These are phyloP conservation scores for Dolichopus griseipennis DNA, from an alignment of 2,888 invertebrate genomes.

Conservation along the genomic window DNA sequence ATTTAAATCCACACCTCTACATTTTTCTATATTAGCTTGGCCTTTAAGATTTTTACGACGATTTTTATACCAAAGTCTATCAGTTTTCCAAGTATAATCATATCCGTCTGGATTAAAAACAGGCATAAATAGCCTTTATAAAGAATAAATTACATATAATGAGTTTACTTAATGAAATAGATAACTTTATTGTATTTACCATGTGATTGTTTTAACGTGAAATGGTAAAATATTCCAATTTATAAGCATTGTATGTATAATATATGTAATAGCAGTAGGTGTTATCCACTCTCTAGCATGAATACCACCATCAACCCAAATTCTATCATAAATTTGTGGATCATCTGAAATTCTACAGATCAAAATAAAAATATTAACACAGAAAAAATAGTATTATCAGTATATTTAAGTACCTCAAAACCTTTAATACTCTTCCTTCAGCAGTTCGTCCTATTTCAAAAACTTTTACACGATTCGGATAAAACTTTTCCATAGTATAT, in stretches of 20 bases:
- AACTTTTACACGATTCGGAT: neutral
- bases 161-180: no score
- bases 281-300: constrained; percentile 83
- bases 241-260: constrained; percentile 60
- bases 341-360: constrained; percentile 56
- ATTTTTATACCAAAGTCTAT: constrained; percentile 78
- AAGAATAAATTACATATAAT: no score
- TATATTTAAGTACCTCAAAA: neutral
- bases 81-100: constrained; percentile 66
- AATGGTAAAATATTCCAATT: constrained; percentile 55
- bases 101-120: constrained; percentile 80
- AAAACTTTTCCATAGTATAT: neutral
- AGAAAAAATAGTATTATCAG: neutral
- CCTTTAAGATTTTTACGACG: constrained; percentile 43
- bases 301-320: constrained; percentile 72
- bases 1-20: constrained; percentile 71
- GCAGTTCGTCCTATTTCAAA: neutral
- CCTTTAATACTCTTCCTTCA: neutral
- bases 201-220: constrained; percentile 67
- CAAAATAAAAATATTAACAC: neutral
- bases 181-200: constrained; percentile 36
- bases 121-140: constrained; percentile 54
- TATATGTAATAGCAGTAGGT: constrained; percentile 66
- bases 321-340: constrained; percentile 53
- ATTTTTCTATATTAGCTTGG: constrained; percentile 34